These are phyloP conservation scores for Urocyon cinereoargenteus DNA, from an alignment of 2,797 vertebrate genomes.

Conservation along the genomic window DNA sequence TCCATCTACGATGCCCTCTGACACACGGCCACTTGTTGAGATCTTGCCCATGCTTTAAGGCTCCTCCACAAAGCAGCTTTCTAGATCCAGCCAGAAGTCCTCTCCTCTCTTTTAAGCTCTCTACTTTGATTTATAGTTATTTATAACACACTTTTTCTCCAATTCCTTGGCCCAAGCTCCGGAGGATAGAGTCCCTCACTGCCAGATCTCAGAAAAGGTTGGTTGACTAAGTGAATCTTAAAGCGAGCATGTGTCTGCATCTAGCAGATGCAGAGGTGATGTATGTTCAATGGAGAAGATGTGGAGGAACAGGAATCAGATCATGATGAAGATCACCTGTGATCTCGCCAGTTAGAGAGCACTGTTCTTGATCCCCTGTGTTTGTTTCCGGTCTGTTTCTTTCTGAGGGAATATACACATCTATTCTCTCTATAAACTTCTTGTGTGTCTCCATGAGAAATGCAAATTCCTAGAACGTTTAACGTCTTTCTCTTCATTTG, in stretches of 20 bases:
- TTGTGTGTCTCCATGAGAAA: background rate
- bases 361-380: background rate
- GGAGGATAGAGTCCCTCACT: background rate
- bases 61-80: background rate
- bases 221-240: constrained; percentile 39
- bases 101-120: background rate
- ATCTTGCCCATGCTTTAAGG: background rate
- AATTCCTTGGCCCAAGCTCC: background rate
- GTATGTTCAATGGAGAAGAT: constrained; percentile 40
- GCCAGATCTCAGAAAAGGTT: constrained; percentile 30
- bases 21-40: background rate
- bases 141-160: constrained; percentile 45
- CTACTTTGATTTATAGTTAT: constrained; percentile 50
- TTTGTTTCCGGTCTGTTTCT: background rate
- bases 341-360: background rate
- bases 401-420: background rate
- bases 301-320: constrained; percentile 34
- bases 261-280: background rate
- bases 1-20: background rate
- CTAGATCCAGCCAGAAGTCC: background rate
- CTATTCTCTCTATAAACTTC: constrained; percentile 46
- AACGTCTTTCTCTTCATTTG: constrained; percentile 49
- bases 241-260: constrained; percentile 51
- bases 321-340: constrained; percentile 64
- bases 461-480: constrained; percentile 38